Conservation (phyloP, 30 jellyfish, hydroid and myxozoan genomes). For the Aurelia aurita complex sp. Pacific region DNA sequence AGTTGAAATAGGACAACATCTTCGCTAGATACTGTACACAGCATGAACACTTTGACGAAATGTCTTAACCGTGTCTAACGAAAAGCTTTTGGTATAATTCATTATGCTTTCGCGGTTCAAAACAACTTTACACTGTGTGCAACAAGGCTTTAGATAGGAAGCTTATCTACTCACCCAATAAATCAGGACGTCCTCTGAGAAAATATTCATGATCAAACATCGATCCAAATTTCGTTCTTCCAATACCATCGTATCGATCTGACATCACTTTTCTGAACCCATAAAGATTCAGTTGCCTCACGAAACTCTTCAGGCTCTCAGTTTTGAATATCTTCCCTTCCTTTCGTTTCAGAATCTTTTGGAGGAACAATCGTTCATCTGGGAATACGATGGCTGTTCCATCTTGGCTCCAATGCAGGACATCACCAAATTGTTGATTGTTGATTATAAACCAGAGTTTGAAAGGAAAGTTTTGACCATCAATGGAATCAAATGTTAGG, state of each 20-base stretch:
- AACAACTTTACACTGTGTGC: too few relatives aligned
- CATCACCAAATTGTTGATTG: constrained; percentile 71
- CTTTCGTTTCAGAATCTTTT: constrained; percentile 72
- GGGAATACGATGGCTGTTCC: constrained; percentile 93
- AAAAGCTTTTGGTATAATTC: too few relatives aligned
- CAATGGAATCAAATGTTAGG: constrained; percentile 72
- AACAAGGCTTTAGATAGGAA: too few relatives aligned
- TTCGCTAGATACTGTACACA: too few relatives aligned
- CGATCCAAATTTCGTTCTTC: constrained; percentile 56
- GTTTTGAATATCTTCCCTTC: constrained; percentile 87
- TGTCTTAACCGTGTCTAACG: too few relatives aligned
- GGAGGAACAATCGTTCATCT: constrained; percentile 65
- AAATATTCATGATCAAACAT: constrained; percentile 76
- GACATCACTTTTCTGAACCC: constrained; percentile 93
- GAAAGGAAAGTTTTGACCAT: constrained; percentile 95
- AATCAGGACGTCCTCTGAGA: constrained; percentile 74
- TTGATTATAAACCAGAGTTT: constrained; percentile 87
- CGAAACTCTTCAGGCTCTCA: constrained; percentile 89
- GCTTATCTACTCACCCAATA: constrained; percentile 50
- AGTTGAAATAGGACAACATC: too few relatives aligned
- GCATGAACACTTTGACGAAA: too few relatives aligned
- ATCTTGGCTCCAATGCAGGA: constrained; percentile 91
- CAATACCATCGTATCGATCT: constrained; percentile 57
- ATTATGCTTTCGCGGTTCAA: too few relatives aligned
- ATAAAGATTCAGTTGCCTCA: constrained; percentile 93